Evolutionary conservation across 2,113 vertebrate genomes (phyloP).

Genomic region (Ciconia maguari): DNA sequence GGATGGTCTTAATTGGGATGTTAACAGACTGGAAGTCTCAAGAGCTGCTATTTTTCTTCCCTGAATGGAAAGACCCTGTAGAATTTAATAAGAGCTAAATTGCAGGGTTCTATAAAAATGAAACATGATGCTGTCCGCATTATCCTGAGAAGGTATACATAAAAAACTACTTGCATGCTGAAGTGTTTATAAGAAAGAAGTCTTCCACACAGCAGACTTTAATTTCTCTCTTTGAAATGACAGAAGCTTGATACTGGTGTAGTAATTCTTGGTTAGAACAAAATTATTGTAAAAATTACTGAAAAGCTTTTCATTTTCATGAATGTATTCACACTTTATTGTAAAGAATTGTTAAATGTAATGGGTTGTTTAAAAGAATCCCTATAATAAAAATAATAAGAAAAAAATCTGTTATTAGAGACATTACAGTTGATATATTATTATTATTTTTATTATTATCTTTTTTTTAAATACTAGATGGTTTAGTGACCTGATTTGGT

Average conservation of each 20-base stretch:
- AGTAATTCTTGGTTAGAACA: neutral
- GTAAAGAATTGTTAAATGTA: neutral
- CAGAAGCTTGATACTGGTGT: neutral
- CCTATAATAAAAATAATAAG: neutral
- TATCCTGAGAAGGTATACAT: neutral
- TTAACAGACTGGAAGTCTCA: neutral
- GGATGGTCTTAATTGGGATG: neutral
- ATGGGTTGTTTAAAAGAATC: neutral
- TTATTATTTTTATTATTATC: neutral
- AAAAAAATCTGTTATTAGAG: neutral
- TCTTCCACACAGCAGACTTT: neutral
- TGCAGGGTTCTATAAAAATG: neutral
- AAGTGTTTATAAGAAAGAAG: neutral
- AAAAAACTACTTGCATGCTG: neutral
- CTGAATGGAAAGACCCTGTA: neutral
- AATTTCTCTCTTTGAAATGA: neutral
- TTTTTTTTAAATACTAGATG: neutral
- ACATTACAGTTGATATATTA: neutral
- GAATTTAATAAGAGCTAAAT: neutral
- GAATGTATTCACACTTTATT: neutral
- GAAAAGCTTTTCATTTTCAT: slow-evolving; percentile 15
- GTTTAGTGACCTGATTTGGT: slow-evolving; percentile 2
- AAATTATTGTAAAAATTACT: neutral
- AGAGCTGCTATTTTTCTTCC: neutral
- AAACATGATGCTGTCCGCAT: neutral